Evolutionary conservation across 2,113 vertebrate species (phyloP), one percentile per base, ranked within the genome.

Genomic region (Phainopepla nitens): DNA sequence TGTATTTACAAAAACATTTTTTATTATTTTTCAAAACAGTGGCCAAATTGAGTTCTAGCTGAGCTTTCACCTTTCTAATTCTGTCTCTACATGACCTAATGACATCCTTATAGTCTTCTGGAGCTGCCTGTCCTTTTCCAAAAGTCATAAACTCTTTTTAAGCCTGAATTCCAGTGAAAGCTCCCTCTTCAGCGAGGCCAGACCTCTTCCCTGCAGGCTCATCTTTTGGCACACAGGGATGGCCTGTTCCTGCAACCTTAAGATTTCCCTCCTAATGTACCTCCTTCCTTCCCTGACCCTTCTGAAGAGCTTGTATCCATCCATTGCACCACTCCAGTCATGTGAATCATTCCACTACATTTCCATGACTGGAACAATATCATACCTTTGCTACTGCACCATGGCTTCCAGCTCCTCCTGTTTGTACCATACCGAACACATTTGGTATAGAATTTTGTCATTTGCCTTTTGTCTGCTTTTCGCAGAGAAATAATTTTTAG

Each of bases 291-390:
- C 1, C 10, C 28, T 33, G 10, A 17, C 33, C 49, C 24, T 44
- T 73, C 77, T 58, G 60, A 44, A 33, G 33, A 24, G 23, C 23
- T 33, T 44, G 15, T 44, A 27, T 10, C 15, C 33, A 28, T 39
- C 22, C 68, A 33, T 24, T 57, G 31, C 44, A 57, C 5, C 10
- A 7, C 15, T 36, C 33, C 12, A 58, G 22, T 15, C 31, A 10
- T 3, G 4, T 3, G 22, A 50, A 15, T 51, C 18, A 44, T 36
- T 27, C 36, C 51, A 66, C 18, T 15, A 14, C 0, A 0, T 66
- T 81, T 51, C 60, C 28, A 5, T 66, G 33, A 24, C 0, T 14
- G 33, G 33, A 36, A 39, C 0, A 1, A 35, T 56, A 14, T 49
- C 4, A 8, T 15, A 18, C 8, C 7, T 72, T 80, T 57, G 31